Percentiles rank a stretch among this genome's conserved stretches.
phyloP scores from a whole-genome alignment of 2,797 vertebrate species.

The Notamacropus eugenii region DNA sequence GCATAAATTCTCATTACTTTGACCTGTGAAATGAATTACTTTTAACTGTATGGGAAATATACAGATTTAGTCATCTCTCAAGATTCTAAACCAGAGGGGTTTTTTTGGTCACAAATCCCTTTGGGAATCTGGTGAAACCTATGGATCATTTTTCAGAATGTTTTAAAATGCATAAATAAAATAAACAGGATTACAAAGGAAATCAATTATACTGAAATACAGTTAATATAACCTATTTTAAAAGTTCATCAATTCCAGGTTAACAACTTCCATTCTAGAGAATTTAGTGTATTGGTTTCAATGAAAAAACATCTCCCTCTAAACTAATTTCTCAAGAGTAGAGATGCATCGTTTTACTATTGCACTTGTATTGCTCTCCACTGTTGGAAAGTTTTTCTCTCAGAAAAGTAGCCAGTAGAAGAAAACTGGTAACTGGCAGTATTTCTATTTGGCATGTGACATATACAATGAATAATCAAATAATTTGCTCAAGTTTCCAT shows the following conservation, averaged over 20 bases:
- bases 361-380: not conserved
- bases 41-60: not conserved
- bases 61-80: not conserved
- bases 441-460: conserved; percentile 33
- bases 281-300: not conserved
- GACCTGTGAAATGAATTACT: not conserved
- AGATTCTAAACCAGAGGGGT: not conserved
- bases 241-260: not conserved
- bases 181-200: not conserved
- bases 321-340: not conserved
- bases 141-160: not conserved
- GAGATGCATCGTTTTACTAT: not conserved
- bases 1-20: not conserved
- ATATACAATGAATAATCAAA: not conserved
- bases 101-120: not conserved
- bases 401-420: not conserved
- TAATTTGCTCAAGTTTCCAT: conserved; percentile 27
- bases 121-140: not conserved
- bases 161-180: not conserved
- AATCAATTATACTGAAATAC: not conserved
- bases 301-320: not conserved
- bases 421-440: not conserved
- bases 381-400: not conserved
- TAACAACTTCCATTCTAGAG: not conserved
- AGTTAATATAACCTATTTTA: not conserved